A percentile compares a stretch with the other conserved stretches of the same genome.
Evolutionary conservation across 1,140 invertebrate species (phyloP).

Genomic region (Tetramorium simillimum): DNA sequence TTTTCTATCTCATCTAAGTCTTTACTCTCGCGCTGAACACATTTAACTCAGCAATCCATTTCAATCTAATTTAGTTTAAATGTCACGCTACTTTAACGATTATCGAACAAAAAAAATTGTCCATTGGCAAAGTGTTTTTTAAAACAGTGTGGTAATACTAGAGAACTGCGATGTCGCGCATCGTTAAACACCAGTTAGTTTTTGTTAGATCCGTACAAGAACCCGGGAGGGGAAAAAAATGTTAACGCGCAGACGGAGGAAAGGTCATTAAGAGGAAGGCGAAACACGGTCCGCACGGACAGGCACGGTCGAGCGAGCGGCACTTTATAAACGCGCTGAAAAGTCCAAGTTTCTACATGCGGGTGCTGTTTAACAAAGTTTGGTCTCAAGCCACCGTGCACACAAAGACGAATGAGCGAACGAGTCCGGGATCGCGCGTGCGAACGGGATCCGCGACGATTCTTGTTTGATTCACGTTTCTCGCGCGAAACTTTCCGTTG

Average conservation of each 20-base stretch:
- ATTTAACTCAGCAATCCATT: not conserved
- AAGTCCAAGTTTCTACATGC: conserved; percentile 60
- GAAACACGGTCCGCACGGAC: conserved; percentile 6
- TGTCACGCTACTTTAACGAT: not conserved
- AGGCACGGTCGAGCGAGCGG: conserved; percentile 12
- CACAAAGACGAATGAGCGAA: conserved; percentile 8
- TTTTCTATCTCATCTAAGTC: not conserved
- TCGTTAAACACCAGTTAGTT: conserved; percentile 16
- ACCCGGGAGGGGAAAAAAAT: not conserved
- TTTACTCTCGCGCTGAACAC: not conserved
- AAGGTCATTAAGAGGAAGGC: conserved; percentile 43
- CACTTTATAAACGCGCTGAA: conserved; percentile 55
- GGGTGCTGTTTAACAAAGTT: conserved; percentile 60
- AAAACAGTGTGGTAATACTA: not conserved
- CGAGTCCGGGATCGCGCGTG: not conserved
- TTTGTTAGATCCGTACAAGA: not conserved
- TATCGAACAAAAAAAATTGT: not conserved
- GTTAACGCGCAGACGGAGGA: conserved; percentile 10
- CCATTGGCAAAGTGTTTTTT: not conserved
- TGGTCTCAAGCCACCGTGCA: conserved; percentile 48
- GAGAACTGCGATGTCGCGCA: conserved; percentile 10
- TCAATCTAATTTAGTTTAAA: not conserved
- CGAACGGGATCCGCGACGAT: conserved; percentile 7
- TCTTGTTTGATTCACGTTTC: conserved; percentile 57
- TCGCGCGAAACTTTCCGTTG: conserved; percentile 47